Base-by-base conservation (phyloP, 2,113 vertebrate species). In the Bombycilla garrulus region DNA sequence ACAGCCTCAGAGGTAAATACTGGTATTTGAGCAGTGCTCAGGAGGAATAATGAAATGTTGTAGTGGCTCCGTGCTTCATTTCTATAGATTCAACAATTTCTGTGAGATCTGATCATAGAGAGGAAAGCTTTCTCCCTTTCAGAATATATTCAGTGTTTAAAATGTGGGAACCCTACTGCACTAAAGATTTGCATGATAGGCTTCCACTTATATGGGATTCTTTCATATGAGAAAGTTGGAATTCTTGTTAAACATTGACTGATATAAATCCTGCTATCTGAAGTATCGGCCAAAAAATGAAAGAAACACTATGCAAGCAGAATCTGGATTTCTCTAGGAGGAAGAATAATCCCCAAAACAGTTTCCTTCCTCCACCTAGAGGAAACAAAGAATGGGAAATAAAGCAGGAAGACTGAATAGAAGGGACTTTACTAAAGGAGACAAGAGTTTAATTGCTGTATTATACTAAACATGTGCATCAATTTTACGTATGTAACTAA, bases 1-100 rank as follows among this genome's bases (percentile, higher is more conserved):
- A 44, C 85, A 94, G 87, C 77, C 90, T 92, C 96, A 60, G 89
- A 95, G 80, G 92, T 89, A 96, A 95, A 97, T 84, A 91, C 13
- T 83, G 54, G 22, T 95, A n/a, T 94, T 95, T 95, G 88, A 89
- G 57, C 44, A 87, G 66, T 69, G 53, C 91, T 95, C 77, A 47
- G 87, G 71, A 93, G 80, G 67, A 66, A 31, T 94, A 92, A 96
- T 93, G 73, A 84, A 96, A 76, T 66, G 48, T 58, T 97, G 90
- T 45, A 81, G 73, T 92, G 78, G 26, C 61, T 82, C 28, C 0
- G 2, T 64, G 81, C 57, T 92, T 93, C 36, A 4, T 51, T 93
- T 71, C 40, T 80, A 61, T 35, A 38, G 44, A 18, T 35, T 89
- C 51, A 79, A 48, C 48, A 69, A 51, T 72, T 81, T 31, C 50